Evolutionary conservation across 2,113 vertebrate species (phyloP).

Genomic region (Macquaria ambigua): DNA sequence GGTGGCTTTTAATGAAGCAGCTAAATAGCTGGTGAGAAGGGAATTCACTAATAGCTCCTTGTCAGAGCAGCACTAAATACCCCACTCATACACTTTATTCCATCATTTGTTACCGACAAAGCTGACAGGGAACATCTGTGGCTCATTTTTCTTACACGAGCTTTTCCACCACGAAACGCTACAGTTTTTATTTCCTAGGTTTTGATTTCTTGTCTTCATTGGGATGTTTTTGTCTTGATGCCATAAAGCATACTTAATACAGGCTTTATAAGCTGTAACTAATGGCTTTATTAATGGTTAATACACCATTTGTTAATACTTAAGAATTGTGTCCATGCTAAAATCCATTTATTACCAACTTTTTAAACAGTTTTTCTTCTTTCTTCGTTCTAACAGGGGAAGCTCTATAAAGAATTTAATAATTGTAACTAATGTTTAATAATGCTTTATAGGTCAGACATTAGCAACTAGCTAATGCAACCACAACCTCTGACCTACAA

Average conservation of each 20-base stretch:
- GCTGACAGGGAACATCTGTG: slow-evolving; percentile 71
- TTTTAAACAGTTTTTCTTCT: not conserved
- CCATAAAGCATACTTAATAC: not conserved
- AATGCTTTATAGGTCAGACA: not conserved
- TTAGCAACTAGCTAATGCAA: not conserved
- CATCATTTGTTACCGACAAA: slow-evolving; percentile 45
- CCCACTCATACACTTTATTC: slow-evolving; percentile 56
- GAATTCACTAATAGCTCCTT: slow-evolving; percentile 76
- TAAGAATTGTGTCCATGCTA: not conserved
- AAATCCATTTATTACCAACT: not conserved
- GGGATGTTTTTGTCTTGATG: slow-evolving; percentile 27
- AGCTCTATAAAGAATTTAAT: not conserved
- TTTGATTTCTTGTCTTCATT: slow-evolving; percentile 14
- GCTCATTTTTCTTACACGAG: slow-evolving; percentile 62
- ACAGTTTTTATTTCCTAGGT: slow-evolving; percentile 28
- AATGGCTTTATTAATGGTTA: too few relatives aligned
- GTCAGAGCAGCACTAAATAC: slow-evolving; percentile 74
- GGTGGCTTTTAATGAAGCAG: slow-evolving; percentile 77
- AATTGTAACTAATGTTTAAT: not conserved
- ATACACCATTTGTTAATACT: not conserved
- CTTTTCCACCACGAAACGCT: slow-evolving; percentile 38
- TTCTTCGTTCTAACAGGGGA: not conserved
- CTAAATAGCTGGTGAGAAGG: slow-evolving; percentile 75
- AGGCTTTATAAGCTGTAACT: not conserved
- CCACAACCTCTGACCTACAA: not conserved